Percentiles rank a stretch among this genome's conserved stretches.
Evolutionary conservation across 2,888 invertebrate genomes (phyloP).

Genomic region (Lasioglossum figueresi): DNA sequence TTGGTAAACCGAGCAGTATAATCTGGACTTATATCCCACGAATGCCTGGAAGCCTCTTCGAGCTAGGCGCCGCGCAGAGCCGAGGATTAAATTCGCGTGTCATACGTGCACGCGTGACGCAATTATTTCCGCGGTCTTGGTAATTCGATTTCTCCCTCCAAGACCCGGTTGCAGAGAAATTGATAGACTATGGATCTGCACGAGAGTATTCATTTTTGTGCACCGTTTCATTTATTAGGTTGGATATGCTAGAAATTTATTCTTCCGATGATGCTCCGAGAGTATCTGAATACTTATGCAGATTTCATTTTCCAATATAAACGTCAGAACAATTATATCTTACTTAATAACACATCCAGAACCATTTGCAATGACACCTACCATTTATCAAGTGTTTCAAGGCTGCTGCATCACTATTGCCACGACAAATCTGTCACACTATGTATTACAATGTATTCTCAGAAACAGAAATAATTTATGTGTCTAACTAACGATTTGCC

Average conservation of each 20-base stretch:
- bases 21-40: background rate
- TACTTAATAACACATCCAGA: background rate
- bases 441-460: background rate
- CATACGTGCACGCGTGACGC: background rate
- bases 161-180: background rate
- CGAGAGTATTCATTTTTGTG: background rate
- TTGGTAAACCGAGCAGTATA: background rate
- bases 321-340: no score
- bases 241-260: background rate
- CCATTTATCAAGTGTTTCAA: background rate
- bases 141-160: background rate
- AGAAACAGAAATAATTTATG: background rate
- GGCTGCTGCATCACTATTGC: background rate
- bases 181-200: background rate
- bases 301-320: background rate
- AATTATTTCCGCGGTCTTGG: background rate
- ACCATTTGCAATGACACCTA: background rate
- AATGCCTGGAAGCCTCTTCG: background rate
- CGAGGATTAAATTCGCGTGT: background rate
- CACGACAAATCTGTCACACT: no score
- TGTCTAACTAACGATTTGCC: background rate
- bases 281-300: no score
- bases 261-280: background rate
- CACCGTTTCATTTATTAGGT: background rate
- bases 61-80: background rate